phyloP scores from a whole-genome alignment of 2,113 vertebrate species.

The Barnardius zonarius region DNA sequence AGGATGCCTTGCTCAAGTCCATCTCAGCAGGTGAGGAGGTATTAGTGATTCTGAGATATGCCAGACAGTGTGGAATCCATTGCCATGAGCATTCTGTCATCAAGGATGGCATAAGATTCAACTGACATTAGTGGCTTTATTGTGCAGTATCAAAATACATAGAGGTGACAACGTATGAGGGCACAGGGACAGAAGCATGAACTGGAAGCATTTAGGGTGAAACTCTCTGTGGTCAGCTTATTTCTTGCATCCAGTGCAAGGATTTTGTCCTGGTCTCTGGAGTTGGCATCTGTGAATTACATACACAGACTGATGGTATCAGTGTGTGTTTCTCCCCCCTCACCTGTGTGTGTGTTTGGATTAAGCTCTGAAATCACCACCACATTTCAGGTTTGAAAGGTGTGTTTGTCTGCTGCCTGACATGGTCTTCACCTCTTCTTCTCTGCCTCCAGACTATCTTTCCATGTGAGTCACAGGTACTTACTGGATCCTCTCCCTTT shows the following conservation, averaged over 20 bases:
- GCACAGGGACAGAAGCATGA: background rate
- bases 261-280: background rate
- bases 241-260: background rate
- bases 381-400: background rate
- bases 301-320: background rate
- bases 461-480: slow-evolving; percentile 19
- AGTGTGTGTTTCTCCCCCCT: background rate
- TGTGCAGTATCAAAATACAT: background rate
- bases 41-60: background rate
- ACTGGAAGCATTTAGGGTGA: background rate
- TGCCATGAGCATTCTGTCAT: background rate
- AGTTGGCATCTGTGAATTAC: background rate
- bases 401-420: background rate
- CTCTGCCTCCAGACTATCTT: background rate
- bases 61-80: background rate
- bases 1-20: background rate
- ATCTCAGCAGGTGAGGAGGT: slow-evolving; percentile 39
- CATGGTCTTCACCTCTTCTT: background rate
- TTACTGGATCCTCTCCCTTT: background rate
- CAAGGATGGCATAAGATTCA: background rate
- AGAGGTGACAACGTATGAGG: background rate
- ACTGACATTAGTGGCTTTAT: background rate
- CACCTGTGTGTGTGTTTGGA: background rate
- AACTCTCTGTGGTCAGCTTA: background rate
- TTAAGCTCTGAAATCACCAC: background rate